Base-by-base conservation (phyloP, 2,113 vertebrate genomes). In the Phrynosoma platyrhinos region DNA sequence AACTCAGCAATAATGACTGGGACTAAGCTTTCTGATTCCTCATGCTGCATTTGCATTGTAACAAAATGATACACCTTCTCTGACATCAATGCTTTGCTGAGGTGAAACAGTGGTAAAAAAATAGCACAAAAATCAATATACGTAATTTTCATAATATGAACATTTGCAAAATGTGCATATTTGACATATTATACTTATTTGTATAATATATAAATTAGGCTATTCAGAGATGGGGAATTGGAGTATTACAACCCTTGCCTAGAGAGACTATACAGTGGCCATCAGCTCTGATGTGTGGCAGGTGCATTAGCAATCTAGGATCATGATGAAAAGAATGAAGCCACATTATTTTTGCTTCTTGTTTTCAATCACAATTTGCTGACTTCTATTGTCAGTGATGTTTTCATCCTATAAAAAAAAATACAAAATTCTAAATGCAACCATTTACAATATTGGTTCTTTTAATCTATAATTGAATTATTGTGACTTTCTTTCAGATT, bases 271-370 rank as follows among this genome's bases (percentile, higher is more conserved):
- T 78, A 87, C 27, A 89, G 74, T 94, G 88, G 83, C 90, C 92
- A 92, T 66, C 62, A 82, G 66, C 71, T 94, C 90, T 80, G 82
- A 88, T 91, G 93, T 93, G 83, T 92, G 93, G 93, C 92, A 93
- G 91, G 87, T 92, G 88, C 80, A 86, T 62, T 62, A 16, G 58
- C 58, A 32, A 79, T 47, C 77, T 84, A 87, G 58, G 32, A 71
- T 72, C 75, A 40, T 72, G 32, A 90, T 87, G 92, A 93, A 84
- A 83, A 88, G 89, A 94, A 95, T 91, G 32, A 92, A 91, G 91
- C 95, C n/a, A 36, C 77, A 79, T 84, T 95, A 92, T 89, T 58
- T 5, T 12, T 36, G 69, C 85, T 95, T 84, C 25, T 68, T 14
- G 68, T 79, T 94, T 94, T 79, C 88, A 94, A 94, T 77, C 91